Conservation (phyloP, 2,113 vertebrate genomes). For the Benitochromis conjunctus region DNA sequence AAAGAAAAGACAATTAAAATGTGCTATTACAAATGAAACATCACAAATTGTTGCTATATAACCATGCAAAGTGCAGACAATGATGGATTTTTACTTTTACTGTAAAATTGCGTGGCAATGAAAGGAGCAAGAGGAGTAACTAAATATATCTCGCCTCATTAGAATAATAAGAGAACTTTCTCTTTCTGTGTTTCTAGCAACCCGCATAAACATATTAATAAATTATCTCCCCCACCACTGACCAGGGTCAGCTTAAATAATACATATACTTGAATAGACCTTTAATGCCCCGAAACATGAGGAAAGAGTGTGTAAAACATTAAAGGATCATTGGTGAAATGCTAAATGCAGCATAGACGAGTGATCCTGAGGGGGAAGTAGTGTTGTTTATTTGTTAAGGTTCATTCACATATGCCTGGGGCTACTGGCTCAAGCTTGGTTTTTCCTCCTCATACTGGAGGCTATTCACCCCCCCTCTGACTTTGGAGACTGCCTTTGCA, state of each 20-base stretch:
- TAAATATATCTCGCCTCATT: neutral
- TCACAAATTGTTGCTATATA: slow-evolving; percentile 1
- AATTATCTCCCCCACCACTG: slow-evolving; percentile 6
- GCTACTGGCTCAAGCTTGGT: slow-evolving; percentile 44
- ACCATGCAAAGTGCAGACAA: neutral
- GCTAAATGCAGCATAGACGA: neutral
- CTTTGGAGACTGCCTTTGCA: slow-evolving; percentile 47
- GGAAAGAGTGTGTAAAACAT: neutral
- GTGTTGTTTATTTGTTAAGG: slow-evolving; percentile 11
- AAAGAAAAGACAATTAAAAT: neutral
- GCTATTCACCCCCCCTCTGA: slow-evolving; percentile 55
- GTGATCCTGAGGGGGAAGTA: neutral
- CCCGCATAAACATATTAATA: slow-evolving; percentile 1
- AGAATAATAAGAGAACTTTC: neutral
- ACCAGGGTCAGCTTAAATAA: slow-evolving; percentile 39
- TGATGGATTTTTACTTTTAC: neutral
- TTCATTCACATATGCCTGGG: slow-evolving; percentile 7
- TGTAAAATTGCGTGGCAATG: neutral
- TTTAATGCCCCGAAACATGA: slow-evolving; percentile 4
- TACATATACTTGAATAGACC: slow-evolving; percentile 20
- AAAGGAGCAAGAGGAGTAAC: neutral
- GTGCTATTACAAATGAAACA: slow-evolving; percentile 1
- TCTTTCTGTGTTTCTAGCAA: neutral
- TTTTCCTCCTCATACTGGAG: slow-evolving; percentile 51
- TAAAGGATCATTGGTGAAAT: neutral